Conservation (phyloP, 2,888 invertebrate genomes). For the Nymphalis c-album region DNA sequence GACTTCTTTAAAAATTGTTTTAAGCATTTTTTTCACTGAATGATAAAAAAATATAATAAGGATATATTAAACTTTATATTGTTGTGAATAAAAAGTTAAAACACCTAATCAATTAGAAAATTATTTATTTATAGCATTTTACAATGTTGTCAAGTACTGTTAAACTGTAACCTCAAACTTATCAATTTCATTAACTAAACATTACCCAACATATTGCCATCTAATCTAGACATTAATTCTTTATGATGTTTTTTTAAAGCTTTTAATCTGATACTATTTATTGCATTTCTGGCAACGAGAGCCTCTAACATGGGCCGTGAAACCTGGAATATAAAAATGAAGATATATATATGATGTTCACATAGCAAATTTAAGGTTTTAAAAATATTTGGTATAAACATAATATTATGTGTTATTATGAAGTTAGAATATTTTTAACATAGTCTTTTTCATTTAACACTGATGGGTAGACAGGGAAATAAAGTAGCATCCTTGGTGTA, state of each 20-base stretch:
- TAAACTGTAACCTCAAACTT: not conserved
- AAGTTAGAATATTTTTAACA: no score
- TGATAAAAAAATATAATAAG: not conserved
- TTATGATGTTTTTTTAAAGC: slow-evolving; percentile 74
- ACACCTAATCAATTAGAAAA: not conserved
- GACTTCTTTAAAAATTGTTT: no score
- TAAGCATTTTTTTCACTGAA: no score
- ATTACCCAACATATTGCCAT: slow-evolving; percentile 64
- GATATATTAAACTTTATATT: not conserved
- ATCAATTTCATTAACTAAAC: not conserved
- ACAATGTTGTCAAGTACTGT: not conserved
- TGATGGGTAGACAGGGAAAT: no score
- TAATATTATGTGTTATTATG: no score
- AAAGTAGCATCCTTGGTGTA: no score
- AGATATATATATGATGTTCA: not conserved
- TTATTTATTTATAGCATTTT: not conserved
- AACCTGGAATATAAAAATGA: slow-evolving; percentile 58
- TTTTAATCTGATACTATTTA: slow-evolving; percentile 66
- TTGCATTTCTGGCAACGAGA: slow-evolving; percentile 69
- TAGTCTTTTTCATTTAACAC: no score
- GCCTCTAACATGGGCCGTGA: slow-evolving; percentile 77
- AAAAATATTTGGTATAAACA: no score
- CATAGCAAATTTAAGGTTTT: no score
- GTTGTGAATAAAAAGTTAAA: not conserved
- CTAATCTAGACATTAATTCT: slow-evolving; percentile 70